Base-by-base conservation (phyloP, 2,888 invertebrate species). In the Theodoxus fluviatilis region DNA sequence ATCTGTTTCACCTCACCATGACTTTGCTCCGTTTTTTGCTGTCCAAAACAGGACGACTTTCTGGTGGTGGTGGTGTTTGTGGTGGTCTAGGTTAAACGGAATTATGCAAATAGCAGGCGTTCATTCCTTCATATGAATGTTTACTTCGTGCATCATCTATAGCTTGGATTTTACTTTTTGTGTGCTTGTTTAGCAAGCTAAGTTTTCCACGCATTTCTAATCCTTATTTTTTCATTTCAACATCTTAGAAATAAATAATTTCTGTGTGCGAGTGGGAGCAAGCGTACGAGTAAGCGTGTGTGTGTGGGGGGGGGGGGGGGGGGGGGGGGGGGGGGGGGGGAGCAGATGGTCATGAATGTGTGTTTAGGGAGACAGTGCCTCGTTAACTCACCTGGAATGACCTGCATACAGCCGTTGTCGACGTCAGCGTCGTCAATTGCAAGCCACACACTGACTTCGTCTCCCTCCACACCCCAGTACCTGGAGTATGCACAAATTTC, bases 321-420 rank as follows among this genome's bases (percentile, higher is more conserved):
- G 31, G 35, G 43, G 47, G 35, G 49, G 15, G 47, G 47, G 43
- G 28, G 15, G 28, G 43, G 28, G 4, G 31, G 15, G 18, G 18
- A 52, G 52, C 12, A 15, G 12, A 6, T 12, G 35, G 7, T 7
- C 63, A 33, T 15, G 31, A 35, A 35, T 33, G 28, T 15, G 31
- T 25, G n/a, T 15, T 12, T 15, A 33, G 9, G 18, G 25, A 31
- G 31, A 63, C 7, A 63, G 33, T 18, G 25, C 12, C 9, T n/a
- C 35, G 37, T n/a, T 1, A 22, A 52, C 71, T 9, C 68, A 80
- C 82, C 78, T 35, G 80, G 79, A 40, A 81, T 80, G 52, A 81
- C 82, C 47, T 75, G 68, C 80, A 83, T 79, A 52, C 81, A 81
- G 18, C 79, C 83, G 65, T 83, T 83, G 28, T 80, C 80, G 18